Base-by-base conservation (phyloP, 1,140 invertebrate genomes). In the Drosophila orena region DNA sequence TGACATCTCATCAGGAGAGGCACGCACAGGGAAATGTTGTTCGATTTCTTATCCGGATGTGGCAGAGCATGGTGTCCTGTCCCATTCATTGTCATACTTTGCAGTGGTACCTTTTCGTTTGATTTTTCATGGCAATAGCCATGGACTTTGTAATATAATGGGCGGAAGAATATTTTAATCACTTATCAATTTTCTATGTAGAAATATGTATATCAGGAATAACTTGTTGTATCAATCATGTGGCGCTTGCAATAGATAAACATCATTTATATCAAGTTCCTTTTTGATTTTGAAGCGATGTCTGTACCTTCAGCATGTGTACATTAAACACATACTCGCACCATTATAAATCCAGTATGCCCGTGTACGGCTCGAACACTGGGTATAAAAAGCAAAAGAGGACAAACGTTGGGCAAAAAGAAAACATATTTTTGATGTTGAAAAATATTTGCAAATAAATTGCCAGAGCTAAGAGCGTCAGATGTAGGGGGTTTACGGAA, bases 391-490 rank as follows among this genome's bases (percentile, higher is more conserved):
- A 40, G 59, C 24, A 20, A 59, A 42, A 58, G 37, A 27, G 54
- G 59, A 50, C 47, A 55, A 61, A 42, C 53, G 27, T n/a, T 22
- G 34, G 52, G 35, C 8, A 40, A 43, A 65, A 43, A 47, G 54
- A 62, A 60, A 58, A 76, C 73, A 88, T 79, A 89, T 89, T 79
- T 76, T 79, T 89, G 79, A 86, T 65, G 84, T 72, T 86, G 47
- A 89, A 86, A 76, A 83, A 86, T 88, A 89, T 89, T 86, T 83
- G 79, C 53, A 72, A 86, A 88, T 73, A 89, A 88, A 89, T 73
- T 73, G 75, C 59, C 76, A 79, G 58, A 86, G 59, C 53, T 71
- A 56, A 38, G 47, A 74, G 43, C 70, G 64, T 30, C 35, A 78
- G 58, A 68, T 53, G 40, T 24, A 27, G 43, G 52, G 55, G 15